phyloP scores from a whole-genome alignment of 2,113 vertebrate genomes.

The Sarotherodon lohbergeri region DNA sequence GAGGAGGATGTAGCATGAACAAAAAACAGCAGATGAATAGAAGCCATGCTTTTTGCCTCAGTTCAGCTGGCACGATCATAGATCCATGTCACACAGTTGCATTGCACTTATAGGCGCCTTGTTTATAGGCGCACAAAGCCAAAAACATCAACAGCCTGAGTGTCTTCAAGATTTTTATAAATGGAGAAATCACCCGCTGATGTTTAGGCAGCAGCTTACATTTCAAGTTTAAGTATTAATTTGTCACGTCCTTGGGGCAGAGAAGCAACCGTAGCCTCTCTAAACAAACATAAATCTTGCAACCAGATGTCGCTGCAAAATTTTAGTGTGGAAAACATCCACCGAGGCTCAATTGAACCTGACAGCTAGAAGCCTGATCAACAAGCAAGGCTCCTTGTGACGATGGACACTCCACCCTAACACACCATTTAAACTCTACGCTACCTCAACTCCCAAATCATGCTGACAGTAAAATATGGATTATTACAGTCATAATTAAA shows the following conservation, averaged over 20 bases:
- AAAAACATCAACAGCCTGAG: not conserved
- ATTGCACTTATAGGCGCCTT: not conserved
- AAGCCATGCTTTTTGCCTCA: not conserved
- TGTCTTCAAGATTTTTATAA: not conserved
- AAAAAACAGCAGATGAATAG: not conserved
- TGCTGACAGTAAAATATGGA: conserved; percentile 43
- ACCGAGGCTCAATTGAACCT: not conserved
- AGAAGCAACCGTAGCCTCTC: not conserved
- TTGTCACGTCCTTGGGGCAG: not conserved
- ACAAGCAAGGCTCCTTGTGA: conserved; percentile 6
- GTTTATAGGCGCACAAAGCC: not conserved
- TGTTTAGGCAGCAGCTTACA: not conserved
- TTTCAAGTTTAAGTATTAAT: conserved; percentile 11
- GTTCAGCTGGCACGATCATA: not conserved
- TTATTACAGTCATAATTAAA: conserved; percentile 32
- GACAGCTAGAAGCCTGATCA: conserved; percentile 35
- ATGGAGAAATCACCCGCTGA: not conserved
- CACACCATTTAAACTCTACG: not conserved
- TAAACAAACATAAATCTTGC: not conserved
- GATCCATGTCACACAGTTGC: not conserved
- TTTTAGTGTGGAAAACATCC: conserved; percentile 25
- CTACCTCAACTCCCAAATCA: not conserved
- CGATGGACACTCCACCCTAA: conserved; percentile 17
- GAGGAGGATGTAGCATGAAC: not conserved
- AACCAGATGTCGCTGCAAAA: not conserved